Evolutionary conservation across 1,140 invertebrate species (phyloP).

Genomic region (Plectus sambesii): DNA sequence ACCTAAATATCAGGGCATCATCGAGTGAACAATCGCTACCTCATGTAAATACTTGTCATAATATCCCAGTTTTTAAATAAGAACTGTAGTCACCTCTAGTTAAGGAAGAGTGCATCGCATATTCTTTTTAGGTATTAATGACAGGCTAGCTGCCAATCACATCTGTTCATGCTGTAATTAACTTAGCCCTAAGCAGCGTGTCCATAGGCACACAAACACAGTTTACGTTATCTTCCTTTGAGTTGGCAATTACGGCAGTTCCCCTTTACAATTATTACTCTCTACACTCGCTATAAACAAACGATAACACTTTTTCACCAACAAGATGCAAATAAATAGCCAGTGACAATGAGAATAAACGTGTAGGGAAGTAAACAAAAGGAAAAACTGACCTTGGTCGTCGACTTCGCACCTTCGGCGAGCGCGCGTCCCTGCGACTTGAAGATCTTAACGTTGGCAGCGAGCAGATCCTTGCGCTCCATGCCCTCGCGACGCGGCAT

Average conservation of each 20-base stretch:
- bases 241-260: too few species aligned
- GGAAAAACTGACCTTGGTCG: constrained; percentile 65
- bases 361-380: constrained; percentile 45
- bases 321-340: too few species aligned
- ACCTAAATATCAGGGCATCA: constrained; percentile 46
- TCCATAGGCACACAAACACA: constrained; percentile 14
- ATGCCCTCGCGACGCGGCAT: constrained; percentile 98
- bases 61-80: background rate
- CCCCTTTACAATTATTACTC: too few species aligned
- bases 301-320: too few species aligned
- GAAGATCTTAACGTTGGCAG: constrained; percentile 97
- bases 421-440: constrained; percentile 82
- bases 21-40: background rate
- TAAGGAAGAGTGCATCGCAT: too few species aligned
- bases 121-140: too few species aligned
- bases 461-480: constrained; percentile 89
- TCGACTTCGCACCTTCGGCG: constrained; percentile 80
- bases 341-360: constrained; percentile 6
- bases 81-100: too few species aligned
- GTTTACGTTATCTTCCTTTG: background rate
- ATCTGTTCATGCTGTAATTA: constrained; percentile 3
- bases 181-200: constrained; percentile 4
- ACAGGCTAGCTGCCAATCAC: too few species aligned
- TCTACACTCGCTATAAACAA: too few species aligned
- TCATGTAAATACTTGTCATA: background rate